Conservation (phyloP, 2,888 invertebrate species). For the Polia nebulosa region DNA sequence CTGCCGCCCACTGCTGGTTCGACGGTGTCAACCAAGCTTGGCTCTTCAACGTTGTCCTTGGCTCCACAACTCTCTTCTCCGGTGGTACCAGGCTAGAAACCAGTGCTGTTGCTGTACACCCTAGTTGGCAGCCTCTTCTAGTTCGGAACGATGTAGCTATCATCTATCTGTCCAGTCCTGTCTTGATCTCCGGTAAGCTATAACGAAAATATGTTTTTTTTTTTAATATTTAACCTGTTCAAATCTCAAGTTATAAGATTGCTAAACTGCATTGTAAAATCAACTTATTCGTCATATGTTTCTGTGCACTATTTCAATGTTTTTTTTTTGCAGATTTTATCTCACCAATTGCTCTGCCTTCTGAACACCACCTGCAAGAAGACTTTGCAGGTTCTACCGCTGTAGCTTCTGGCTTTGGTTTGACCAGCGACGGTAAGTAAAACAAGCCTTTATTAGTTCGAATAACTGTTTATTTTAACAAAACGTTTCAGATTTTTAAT, state of each 20-base stretch:
- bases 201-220: neutral
- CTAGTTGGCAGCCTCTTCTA: slow-evolving; percentile 72
- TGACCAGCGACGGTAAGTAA: slow-evolving; percentile 71
- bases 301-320: neutral
- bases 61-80: slow-evolving; percentile 71
- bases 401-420: slow-evolving; percentile 75
- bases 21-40: slow-evolving; percentile 78
- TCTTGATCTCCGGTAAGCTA: slow-evolving; percentile 69
- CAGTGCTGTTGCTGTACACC: slow-evolving; percentile 70
- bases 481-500: neutral
- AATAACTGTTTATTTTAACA: neutral
- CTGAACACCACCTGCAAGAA: slow-evolving; percentile 61
- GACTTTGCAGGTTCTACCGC: slow-evolving; percentile 67
- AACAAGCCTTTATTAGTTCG: neutral
- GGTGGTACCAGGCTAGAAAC: slow-evolving; percentile 74
- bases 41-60: slow-evolving; percentile 76
- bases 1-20: slow-evolving; percentile 83
- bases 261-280: neutral
- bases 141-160: slow-evolving; percentile 77
- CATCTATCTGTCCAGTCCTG: slow-evolving; percentile 68
- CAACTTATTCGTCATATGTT: neutral
- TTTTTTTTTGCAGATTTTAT: slow-evolving; percentile 69
- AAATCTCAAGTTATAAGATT: neutral
- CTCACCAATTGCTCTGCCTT: slow-evolving; percentile 70
- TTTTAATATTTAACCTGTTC: neutral